phyloP scores from a whole-genome alignment of 2,888 invertebrate species.

The Apamea anceps region DNA sequence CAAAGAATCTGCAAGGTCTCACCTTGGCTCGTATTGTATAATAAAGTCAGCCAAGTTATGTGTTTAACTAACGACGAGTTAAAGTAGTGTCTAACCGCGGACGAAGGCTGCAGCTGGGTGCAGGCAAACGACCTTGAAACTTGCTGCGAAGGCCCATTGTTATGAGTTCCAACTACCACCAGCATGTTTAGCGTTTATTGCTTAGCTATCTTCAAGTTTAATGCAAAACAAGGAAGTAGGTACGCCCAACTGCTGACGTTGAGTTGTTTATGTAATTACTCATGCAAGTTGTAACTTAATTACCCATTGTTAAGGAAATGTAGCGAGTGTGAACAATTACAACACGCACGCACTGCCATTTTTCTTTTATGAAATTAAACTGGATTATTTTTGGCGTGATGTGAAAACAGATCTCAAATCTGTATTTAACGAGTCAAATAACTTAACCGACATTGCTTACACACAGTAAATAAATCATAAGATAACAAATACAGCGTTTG shows the following conservation, averaged over 20 bases:
- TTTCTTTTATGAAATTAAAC: constrained; percentile 42
- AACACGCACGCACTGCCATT: constrained; percentile 46
- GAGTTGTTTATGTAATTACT: constrained; percentile 57
- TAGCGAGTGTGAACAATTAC: constrained; percentile 49
- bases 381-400: constrained; percentile 37
- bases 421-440: constrained; percentile 48
- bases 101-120: constrained; percentile 67
- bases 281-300: constrained; percentile 50
- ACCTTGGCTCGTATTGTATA: constrained; percentile 58
- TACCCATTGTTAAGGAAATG: constrained; percentile 48
- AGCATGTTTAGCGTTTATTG: constrained; percentile 58
- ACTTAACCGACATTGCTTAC: constrained; percentile 59
- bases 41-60: constrained; percentile 55
- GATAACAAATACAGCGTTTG: constrained; percentile 68
- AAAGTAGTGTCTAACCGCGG: constrained; percentile 64
- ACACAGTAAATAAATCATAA: constrained; percentile 73
- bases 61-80: constrained; percentile 59
- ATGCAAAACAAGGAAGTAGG: constrained; percentile 40
- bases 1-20: constrained; percentile 45
- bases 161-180: constrained; percentile 61
- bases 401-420: constrained; percentile 52
- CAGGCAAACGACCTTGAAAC: constrained; percentile 72
- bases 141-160: constrained; percentile 67
- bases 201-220: constrained; percentile 54
- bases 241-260: constrained; percentile 36